phyloP scores from a whole-genome alignment of 2,113 vertebrate genomes.

The Tragelaphus buxtoni region DNA sequence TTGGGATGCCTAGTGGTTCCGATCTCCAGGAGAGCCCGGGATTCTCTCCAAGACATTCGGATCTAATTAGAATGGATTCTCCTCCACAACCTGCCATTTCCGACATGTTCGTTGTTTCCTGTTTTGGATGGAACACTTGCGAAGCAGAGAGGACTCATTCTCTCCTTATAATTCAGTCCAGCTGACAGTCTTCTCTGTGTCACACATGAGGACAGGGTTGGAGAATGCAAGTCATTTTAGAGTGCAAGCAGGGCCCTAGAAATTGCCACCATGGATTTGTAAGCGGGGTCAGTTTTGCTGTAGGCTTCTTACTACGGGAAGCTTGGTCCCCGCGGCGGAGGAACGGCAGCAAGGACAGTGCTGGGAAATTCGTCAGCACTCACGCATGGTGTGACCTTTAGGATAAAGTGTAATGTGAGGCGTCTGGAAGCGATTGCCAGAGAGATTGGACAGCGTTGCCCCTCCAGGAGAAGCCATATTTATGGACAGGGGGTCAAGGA shows the following conservation, averaged over 20 bases:
- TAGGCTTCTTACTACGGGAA: not conserved
- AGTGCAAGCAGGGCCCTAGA: not conserved
- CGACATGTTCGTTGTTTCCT: not conserved
- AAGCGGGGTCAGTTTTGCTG: not conserved
- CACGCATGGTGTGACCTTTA: not conserved
- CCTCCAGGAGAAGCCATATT: not conserved
- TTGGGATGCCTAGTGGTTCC: not conserved
- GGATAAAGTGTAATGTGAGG: not conserved
- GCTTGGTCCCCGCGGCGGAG: not conserved
- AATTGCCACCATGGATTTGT: not conserved
- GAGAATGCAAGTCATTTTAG: not conserved
- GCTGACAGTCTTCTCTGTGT: not conserved
- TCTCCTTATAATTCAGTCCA: not conserved
- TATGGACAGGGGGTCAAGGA: not conserved
- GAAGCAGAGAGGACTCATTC: not conserved
- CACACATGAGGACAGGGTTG: not conserved
- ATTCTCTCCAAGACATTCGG: not conserved
- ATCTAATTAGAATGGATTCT: not conserved
- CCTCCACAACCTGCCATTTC: not conserved
- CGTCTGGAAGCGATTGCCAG: not conserved
- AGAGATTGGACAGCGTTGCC: not conserved
- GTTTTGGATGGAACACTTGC: accelerated
- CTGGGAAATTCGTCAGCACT: not conserved
- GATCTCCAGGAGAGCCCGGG: not conserved
- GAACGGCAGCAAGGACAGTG: not conserved